Evolutionary conservation across 30 jellyfish, hydroid and myxozoan species (phyloP), one percentile per base, ranked within the genome.

Genomic region (Cassiopea andromeda): DNA sequence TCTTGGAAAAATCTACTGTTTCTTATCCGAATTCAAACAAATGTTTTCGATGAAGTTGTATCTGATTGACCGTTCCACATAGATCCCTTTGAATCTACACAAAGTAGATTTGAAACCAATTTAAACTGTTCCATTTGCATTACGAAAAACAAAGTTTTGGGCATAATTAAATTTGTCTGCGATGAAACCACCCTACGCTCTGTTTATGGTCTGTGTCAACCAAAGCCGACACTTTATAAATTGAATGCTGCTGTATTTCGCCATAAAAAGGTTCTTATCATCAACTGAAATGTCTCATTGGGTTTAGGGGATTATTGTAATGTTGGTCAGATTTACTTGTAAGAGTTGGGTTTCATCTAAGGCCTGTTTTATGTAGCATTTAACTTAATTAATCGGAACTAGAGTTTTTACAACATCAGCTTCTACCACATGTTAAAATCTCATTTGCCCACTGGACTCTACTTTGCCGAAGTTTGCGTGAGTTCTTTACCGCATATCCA

Each of bases 391-490:
- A 83, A 77, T 47, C 44, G 44, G 77, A 60, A 43, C 69, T 68
- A 69, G 77, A 47, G 54, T 70, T 83, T 69, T 74, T 27, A 54
- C 48, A 83, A 71, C 85, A 83, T 83, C 77, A 68, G 48, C 10
- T 48, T 54, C 17, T 27, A 73, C 85, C 91, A 57, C 91, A 71
- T 1, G 69, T 70, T 83, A 1, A 83, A 83, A 83, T 83, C 91
- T 83, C 80, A 73, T 83, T 83, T 83, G 48, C 80, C 85, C 78
- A 83, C 84, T 77, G 83, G 90, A 82, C 69, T 69, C 69, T 81
- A 48, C 43, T 60, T 64, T 7, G 46, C 44, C 10, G 72, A 66
- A 70, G 46, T 15, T 45, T 81, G 90, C 82, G 83, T 81, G 90
- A 75, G 90, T 81, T 81, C 83, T 45, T 81, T 13, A 81, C 90